phyloP scores from a whole-genome alignment of 1,140 invertebrate species.

The Cephus cinctus region DNA sequence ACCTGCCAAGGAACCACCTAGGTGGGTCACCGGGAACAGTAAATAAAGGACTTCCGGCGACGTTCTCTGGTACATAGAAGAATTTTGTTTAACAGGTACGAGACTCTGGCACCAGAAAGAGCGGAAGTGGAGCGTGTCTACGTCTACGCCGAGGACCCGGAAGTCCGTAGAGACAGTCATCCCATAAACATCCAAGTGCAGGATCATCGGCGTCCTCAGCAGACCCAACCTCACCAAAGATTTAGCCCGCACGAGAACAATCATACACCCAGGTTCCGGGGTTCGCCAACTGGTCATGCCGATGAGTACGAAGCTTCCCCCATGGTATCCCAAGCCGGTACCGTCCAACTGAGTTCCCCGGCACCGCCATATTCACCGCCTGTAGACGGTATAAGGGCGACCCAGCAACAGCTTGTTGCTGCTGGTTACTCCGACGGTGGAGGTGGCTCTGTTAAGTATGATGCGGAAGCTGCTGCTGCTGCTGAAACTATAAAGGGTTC shows the following conservation, averaged over 20 bases:
- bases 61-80: not conserved
- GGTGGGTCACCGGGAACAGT: constrained; percentile 34
- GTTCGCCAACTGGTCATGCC: constrained; percentile 30
- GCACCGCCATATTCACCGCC: constrained; percentile 40
- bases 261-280: constrained; percentile 29
- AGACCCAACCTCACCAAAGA: constrained; percentile 27
- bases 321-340: constrained; percentile 27
- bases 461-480: constrained; percentile 25
- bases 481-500: constrained; percentile 41
- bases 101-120: constrained; percentile 32
- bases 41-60: not conserved
- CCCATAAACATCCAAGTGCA: constrained; percentile 33
- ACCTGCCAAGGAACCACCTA: constrained; percentile 34
- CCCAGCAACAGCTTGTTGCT: constrained; percentile 32
- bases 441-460: constrained; percentile 35
- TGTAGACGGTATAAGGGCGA: constrained; percentile 26
- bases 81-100: constrained; percentile 32
- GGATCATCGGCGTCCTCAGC: constrained; percentile 29
- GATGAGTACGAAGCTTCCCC: constrained; percentile 40
- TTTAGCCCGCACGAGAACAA: constrained; percentile 40
- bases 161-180: constrained; percentile 34
- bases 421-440: constrained; percentile 25
- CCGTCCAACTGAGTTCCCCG: constrained; percentile 33
- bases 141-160: constrained; percentile 31
- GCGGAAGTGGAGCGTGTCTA: constrained; percentile 37